Base-by-base conservation (phyloP, 2,888 invertebrate genomes). In the Rotaria socialis region DNA sequence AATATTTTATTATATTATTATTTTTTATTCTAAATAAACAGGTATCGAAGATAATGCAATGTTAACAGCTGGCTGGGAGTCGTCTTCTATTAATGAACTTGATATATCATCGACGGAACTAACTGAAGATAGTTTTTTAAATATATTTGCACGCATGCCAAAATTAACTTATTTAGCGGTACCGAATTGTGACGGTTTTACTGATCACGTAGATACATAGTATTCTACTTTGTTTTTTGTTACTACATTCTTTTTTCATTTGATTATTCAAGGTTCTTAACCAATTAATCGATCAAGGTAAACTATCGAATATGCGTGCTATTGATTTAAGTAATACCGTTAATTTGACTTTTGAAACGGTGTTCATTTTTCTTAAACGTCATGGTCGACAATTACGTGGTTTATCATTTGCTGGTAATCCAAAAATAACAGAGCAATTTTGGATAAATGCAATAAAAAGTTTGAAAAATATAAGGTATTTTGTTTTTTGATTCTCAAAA, bases 31-130 rank as follows among this genome's bases (percentile, higher is more conserved):
- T 85, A 50, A 27, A 35, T 5, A 27, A 8, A 50, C 22, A 96
- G 96, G 94, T 91, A 93, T 99, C 16, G 94, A 95, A 90, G 96
- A 96, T 88, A 96, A 96, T 89, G 94, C 95, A 91, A 94, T 99
- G 87, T 95, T 95, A 94, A 94, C 95, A 90, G 97, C 97, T 16
- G 97, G 98, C 90, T 99, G 99, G 99, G 97, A 99, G 91, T 27
- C 85, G n/a, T 95, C 96, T 4, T 89, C 89, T 24, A 92, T 99
- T 86, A 95, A 95, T 90, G 99, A 99, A 92, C 91, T 99, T 88
- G 99, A 99, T 90, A 94, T 99, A 87, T 96, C 97, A 0, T 99
- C 96, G 2, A 99, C 98, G 0, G 98, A 99, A 91, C 92, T 99
- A 87, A 95, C 95, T 3, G 94, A 96, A 0, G 97, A 98, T 90